Conservation (phyloP, 2,113 vertebrate genomes). For the Carettochelys insculpta region DNA sequence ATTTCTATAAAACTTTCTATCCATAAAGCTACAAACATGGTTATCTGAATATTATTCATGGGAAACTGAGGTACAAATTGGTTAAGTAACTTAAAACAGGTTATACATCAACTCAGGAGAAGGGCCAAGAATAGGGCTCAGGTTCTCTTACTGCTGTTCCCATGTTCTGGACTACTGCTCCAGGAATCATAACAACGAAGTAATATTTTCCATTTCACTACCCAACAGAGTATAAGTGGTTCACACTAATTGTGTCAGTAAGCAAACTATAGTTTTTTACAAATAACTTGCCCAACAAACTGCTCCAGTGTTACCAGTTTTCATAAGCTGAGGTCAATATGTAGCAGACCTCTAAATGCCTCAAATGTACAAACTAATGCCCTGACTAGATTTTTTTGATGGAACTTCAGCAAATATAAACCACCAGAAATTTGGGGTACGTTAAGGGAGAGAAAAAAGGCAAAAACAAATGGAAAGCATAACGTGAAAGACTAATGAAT, state of each 20-base stretch:
- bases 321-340: neutral
- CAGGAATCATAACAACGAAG: neutral
- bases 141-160: rapidly evolving
- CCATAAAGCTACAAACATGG: neutral
- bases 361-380: neutral
- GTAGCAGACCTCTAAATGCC: neutral
- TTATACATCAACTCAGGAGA: neutral
- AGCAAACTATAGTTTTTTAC: neutral
- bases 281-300: neutral
- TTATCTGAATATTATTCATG: neutral
- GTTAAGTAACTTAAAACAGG: neutral
- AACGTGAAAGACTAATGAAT: neutral
- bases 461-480: neutral
- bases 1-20: neutral
- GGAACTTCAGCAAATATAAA: neutral
- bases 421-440: rapidly evolving
- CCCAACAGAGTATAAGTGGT: neutral
- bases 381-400: neutral
- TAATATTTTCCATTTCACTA: neutral
- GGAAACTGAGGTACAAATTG: neutral
- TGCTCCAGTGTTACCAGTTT: neutral
- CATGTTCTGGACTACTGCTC: neutral
- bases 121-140: neutral
- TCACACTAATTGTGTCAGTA: neutral
- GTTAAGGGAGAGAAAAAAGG: rapidly evolving